A percentile compares a stretch with the other conserved stretches of the same genome.
These are phyloP conservation scores for Lemur catta DNA, from an alignment of 2,797 vertebrate species.

Conservation along the genomic window DNA sequence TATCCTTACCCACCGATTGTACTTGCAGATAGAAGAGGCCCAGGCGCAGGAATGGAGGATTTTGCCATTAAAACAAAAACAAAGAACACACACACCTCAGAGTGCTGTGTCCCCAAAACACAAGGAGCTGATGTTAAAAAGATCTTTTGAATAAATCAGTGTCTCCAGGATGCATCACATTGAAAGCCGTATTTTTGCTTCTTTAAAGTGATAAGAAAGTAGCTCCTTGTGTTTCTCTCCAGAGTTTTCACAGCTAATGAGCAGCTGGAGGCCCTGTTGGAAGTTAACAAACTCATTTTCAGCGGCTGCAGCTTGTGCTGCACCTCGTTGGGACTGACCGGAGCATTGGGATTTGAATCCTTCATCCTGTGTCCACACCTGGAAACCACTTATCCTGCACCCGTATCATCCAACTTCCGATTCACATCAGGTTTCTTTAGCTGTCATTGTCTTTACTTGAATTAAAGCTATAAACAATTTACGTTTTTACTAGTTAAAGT, in stretches of 20 bases:
- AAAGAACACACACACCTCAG: neutral
- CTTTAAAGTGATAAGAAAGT: conserved; percentile 44
- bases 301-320: neutral
- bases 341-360: neutral
- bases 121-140: conserved; percentile 37
- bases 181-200: conserved; percentile 55
- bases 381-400: neutral
- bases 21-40: conserved; percentile 5
- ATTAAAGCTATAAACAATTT: neutral
- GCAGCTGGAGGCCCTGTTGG: conserved; percentile 40
- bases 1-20: neutral
- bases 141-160: conserved; percentile 32
- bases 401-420: neutral
- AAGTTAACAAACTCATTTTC: conserved; percentile 21
- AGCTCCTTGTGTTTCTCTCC: conserved; percentile 10
- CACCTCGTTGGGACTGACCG: neutral
- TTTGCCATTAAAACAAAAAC: neutral
- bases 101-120: neutral
- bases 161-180: neutral
- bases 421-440: neutral
- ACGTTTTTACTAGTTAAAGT: neutral
- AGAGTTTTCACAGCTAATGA: conserved; percentile 61
- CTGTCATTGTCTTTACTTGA: neutral
- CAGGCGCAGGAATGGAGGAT: neutral
- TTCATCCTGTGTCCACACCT: fast-evolving